Evolutionary conservation across 2,113 vertebrate species (phyloP).

Genomic region (Nesospiza acunhae): DNA sequence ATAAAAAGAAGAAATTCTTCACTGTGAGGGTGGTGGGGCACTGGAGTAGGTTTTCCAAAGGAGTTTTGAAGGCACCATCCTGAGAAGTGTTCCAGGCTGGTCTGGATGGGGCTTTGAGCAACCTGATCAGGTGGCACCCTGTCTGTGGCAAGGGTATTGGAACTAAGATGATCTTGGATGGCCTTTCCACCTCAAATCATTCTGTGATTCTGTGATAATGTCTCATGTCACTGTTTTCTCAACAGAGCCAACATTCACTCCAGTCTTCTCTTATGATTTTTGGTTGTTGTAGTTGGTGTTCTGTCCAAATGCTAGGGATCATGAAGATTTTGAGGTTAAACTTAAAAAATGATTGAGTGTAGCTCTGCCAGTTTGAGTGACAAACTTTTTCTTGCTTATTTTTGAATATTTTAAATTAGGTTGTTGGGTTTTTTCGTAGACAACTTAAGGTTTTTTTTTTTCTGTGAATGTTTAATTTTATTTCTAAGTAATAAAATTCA

Average conservation of each 20-base stretch:
- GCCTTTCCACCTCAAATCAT: background rate
- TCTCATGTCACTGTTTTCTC: background rate
- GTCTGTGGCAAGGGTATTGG: accelerated
- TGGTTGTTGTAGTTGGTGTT: background rate
- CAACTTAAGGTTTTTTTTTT: background rate
- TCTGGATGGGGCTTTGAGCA: background rate
- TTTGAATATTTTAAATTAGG: background rate
- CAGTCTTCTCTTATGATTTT: background rate
- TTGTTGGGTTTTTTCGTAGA: background rate
- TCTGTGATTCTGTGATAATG: background rate
- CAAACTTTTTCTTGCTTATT: background rate
- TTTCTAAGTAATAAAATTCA: background rate
- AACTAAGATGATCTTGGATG: background rate
- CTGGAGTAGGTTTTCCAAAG: background rate
- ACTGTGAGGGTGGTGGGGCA: background rate
- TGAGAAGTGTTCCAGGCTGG: background rate
- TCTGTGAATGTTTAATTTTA: background rate
- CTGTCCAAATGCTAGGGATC: background rate
- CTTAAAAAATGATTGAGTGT: background rate
- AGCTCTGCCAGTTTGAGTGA: background rate
- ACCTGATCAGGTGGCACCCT: background rate
- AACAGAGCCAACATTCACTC: background rate
- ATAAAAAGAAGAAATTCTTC: background rate
- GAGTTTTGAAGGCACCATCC: background rate
- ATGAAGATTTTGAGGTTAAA: background rate